phyloP scores from a whole-genome alignment of 2,113 vertebrate species.

The Camelus bactrianus region DNA sequence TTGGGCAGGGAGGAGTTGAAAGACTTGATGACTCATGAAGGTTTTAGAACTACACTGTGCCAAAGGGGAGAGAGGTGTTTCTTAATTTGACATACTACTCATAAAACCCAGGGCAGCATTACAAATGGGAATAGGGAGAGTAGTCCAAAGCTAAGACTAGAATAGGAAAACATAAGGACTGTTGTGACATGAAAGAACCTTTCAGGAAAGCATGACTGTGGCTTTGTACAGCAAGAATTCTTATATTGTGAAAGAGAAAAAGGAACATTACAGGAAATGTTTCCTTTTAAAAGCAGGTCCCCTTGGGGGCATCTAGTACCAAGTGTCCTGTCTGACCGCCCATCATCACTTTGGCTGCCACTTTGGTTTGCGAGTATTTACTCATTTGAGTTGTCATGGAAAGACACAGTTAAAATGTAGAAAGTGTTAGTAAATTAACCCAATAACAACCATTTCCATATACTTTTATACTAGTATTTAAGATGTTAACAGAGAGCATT shows the following conservation, averaged over 20 bases:
- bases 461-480: not conserved
- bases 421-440: not conserved
- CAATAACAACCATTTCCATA: not conserved
- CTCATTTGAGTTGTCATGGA: not conserved
- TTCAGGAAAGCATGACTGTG: not conserved
- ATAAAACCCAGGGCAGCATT: not conserved
- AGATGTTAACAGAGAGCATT: not conserved
- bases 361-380: not conserved
- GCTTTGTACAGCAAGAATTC: not conserved
- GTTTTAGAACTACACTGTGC: not conserved
- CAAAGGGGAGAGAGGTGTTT: not conserved
- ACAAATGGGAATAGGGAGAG: not conserved
- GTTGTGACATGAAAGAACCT: not conserved
- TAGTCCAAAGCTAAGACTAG: not conserved
- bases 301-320: not conserved
- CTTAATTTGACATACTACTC: slow-evolving; percentile 9
- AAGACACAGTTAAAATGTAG: not conserved
- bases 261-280: accelerated
- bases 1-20: not conserved
- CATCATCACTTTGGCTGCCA: not conserved
- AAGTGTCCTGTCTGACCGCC: not conserved
- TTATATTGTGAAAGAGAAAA: not conserved
- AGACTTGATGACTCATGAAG: not conserved
- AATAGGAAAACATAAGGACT: not conserved
- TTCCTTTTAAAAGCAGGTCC: not conserved